These are phyloP conservation scores for Atherix ibis DNA, from an alignment of 2,888 invertebrate genomes.

Conservation along the genomic window DNA sequence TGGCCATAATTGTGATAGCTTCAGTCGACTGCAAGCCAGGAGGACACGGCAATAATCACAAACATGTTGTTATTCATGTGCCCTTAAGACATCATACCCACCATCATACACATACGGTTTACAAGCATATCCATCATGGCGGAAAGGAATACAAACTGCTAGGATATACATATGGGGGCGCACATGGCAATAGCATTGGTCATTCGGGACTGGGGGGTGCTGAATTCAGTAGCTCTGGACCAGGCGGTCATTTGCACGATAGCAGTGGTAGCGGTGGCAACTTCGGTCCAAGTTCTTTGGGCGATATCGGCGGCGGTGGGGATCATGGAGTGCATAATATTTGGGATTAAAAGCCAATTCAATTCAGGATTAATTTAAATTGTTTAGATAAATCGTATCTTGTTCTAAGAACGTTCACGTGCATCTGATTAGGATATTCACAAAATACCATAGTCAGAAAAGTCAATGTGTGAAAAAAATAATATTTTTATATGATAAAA, in stretches of 20 bases:
- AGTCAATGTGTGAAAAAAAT: too few species aligned
- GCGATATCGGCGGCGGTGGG: not conserved
- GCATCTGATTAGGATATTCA: too few species aligned
- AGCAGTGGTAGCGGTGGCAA: conserved; percentile 21
- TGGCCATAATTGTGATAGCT: conserved; percentile 16
- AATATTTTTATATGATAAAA: too few species aligned
- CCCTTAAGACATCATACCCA: conserved; percentile 60
- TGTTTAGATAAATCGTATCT: too few species aligned
- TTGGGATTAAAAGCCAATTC: not conserved
- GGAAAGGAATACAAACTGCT: conserved; percentile 25
- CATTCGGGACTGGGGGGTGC: conserved; percentile 28
- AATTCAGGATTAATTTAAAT: too few species aligned
- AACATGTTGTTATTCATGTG: conserved; percentile 63
- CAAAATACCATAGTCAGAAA: too few species aligned
- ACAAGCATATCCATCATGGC: conserved; percentile 53
- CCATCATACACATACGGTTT: conserved; percentile 62
- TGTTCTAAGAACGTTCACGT: too few species aligned
- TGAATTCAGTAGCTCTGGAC: conserved; percentile 47
- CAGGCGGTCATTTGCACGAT: conserved; percentile 23
- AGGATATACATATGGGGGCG: conserved; percentile 28
- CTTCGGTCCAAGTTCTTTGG: not conserved
- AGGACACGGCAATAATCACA: conserved; percentile 39
- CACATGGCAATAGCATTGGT: too few species aligned
- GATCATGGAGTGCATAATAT: conserved; percentile 4
- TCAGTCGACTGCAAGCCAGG: conserved; percentile 31